Base-by-base conservation (phyloP, 2,113 vertebrate genomes). In the Laticauda colubrina region DNA sequence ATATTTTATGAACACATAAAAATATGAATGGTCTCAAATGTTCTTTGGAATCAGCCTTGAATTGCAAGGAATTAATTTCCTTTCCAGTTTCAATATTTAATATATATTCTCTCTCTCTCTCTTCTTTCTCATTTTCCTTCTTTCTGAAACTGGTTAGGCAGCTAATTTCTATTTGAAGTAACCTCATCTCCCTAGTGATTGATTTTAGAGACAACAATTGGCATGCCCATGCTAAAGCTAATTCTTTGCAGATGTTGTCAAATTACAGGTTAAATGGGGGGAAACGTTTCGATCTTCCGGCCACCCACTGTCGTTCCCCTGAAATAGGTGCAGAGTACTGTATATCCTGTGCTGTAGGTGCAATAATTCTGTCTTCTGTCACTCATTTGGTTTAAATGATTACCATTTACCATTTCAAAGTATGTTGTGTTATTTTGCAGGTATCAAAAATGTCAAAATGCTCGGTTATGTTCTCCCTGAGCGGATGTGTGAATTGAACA, bases 171-270 rank as follows among this genome's bases (percentile, higher is more conserved):
- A 97, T 98, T 98, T 98, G 98, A 98, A 98, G 98, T 96, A 98
- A 97, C 97, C 98, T 97, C 92, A 94, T 90, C 53, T 97, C 96
- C 95, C 94, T 96, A 3, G 97, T 98, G 98, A 98, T 98, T 98
- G 98, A 98, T 98, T 98, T 98, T 97, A 98, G 98, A 98, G 98
- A 98, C 97, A 98, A 98, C 98, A 98, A 98, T 99, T 98, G 98
- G 95, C 97, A 97, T 98, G 97, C 97, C 97, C 97, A 96, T 96
- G 96, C 98, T 96, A 93, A 96, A 97, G 98, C 98, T 99, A 99
- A 99, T 99, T 98, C 97, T 96, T 97, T 98, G 97, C 99, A 99
- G 98, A 99, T 99, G 99, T 98, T 98, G 98, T 97, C 96, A 98
- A 98, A 98, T 98, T 98, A 96, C 97, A 98, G 98, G 98, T 98